phyloP scores from a whole-genome alignment of 2,797 vertebrate genomes.

The Sebastes oblongus region DNA sequence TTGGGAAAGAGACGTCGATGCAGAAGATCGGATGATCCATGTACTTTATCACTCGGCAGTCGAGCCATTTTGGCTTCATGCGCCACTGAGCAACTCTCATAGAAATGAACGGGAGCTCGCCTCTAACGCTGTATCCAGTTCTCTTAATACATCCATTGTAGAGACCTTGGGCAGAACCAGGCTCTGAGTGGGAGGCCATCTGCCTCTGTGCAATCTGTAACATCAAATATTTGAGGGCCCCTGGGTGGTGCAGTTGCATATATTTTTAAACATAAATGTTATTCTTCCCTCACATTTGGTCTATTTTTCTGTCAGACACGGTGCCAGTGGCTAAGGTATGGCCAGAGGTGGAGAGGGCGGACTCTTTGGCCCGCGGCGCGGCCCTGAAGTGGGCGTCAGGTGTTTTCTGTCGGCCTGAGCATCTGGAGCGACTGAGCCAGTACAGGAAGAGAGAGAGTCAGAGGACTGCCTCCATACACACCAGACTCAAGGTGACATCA shows the following conservation, averaged over 20 bases:
- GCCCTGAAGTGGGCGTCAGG: conserved; percentile 98
- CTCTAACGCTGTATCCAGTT: too few relatives aligned
- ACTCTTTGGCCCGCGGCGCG: conserved; percentile 89
- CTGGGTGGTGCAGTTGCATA: neutral
- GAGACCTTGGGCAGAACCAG: too few relatives aligned
- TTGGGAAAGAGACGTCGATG: too few relatives aligned
- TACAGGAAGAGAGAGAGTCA: conserved; percentile 92
- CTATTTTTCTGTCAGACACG: conserved; percentile 10
- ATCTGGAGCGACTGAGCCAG: conserved; percentile 88
- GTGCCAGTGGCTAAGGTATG: conserved; percentile 78
- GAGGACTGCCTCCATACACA: conserved; percentile 90
- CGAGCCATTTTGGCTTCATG: too few relatives aligned
- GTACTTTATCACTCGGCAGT: too few relatives aligned
- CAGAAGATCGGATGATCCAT: too few relatives aligned
- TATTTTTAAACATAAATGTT: neutral
- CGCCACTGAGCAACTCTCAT: too few relatives aligned
- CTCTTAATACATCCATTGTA: too few relatives aligned
- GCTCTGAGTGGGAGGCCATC: too few relatives aligned
- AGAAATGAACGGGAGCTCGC: too few relatives aligned
- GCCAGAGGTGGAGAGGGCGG: conserved; percentile 91
- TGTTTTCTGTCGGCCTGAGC: conserved; percentile 92
- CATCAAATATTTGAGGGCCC: neutral
- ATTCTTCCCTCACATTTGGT: neutral
- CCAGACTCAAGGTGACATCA: conserved; percentile 89
- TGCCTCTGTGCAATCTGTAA: neutral